Evolutionary conservation across 1,140 invertebrate genomes (phyloP).

Genomic region (Heterodera schachtii): DNA sequence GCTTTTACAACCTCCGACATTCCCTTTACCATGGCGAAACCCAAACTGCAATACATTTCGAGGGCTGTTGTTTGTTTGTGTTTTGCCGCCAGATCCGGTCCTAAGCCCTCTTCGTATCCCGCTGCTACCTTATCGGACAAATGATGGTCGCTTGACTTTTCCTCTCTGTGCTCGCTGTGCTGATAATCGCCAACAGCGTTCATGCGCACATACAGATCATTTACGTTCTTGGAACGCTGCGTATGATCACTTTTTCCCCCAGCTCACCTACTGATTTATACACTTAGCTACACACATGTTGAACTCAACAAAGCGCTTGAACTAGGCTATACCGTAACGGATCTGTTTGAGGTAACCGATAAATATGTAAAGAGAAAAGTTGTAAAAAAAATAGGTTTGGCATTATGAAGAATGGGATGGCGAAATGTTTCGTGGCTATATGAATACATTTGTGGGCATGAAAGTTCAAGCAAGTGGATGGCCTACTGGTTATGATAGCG

Average conservation of each 20-base stretch:
- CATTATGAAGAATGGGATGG: constrained; percentile 17
- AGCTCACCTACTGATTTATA: background rate
- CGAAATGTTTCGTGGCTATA: background rate
- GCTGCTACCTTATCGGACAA: background rate
- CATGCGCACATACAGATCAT: background rate
- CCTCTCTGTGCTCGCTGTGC: constrained; percentile 3
- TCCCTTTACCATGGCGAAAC: background rate
- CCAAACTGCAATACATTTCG: background rate
- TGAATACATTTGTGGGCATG: too few relatives aligned
- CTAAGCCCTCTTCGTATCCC: background rate
- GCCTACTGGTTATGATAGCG: background rate
- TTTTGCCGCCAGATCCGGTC: background rate
- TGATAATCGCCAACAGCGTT: background rate
- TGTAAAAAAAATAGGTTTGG: background rate
- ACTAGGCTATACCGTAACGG: background rate
- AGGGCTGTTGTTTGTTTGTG: constrained; percentile 6
- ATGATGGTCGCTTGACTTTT: constrained; percentile 7
- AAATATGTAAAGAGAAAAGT: too few relatives aligned
- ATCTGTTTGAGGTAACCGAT: background rate
- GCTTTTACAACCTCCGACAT: background rate
- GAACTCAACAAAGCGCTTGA: background rate
- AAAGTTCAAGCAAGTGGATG: background rate
- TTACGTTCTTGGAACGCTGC: background rate
- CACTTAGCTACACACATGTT: constrained; percentile 4
- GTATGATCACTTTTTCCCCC: background rate